These are phyloP conservation scores for Chascanopsetta lugubris DNA, from an alignment of 2,113 vertebrate genomes.

Conservation along the genomic window DNA sequence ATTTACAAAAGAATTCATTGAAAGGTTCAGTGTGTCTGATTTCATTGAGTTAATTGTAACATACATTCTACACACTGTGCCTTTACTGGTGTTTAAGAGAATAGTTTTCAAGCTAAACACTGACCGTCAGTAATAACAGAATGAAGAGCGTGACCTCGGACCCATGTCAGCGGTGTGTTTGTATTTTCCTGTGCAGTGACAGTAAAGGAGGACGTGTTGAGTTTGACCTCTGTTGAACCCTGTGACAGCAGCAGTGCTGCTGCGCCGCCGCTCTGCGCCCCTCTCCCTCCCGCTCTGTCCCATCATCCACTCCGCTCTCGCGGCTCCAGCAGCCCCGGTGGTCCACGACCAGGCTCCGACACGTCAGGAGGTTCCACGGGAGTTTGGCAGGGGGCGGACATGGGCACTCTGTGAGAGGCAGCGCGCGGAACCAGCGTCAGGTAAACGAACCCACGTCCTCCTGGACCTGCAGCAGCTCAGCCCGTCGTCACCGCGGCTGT, in stretches of 20 bases:
- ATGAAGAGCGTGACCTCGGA: no score
- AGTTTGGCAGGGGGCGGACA: constrained; percentile 25
- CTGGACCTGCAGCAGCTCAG: not conserved
- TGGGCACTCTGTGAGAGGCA: constrained; percentile 56
- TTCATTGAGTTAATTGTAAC: no score
- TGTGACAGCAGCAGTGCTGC: not conserved
- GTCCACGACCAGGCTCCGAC: constrained; percentile 66
- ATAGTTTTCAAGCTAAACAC: no score
- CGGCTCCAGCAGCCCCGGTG: constrained; percentile 47
- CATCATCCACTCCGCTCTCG: not conserved
- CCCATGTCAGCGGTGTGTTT: no score
- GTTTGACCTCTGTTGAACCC: not conserved
- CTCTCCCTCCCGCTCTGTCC: constrained; percentile 41
- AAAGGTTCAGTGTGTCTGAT: no score
- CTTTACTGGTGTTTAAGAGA: no score
- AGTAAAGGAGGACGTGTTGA: no score
- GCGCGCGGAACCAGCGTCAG: constrained; percentile 30
- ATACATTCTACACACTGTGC: no score
- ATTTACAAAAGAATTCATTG: no score
- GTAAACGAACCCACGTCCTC: constrained; percentile 18
- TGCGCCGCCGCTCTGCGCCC: constrained; percentile 33
- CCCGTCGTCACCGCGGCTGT: not conserved
- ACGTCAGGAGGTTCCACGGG: constrained; percentile 60
- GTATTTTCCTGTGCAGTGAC: no score
- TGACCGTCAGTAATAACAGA: no score